These are phyloP conservation scores for Trichoplusia ni DNA, from an alignment of 1,140 invertebrate species.

Conservation along the genomic window DNA sequence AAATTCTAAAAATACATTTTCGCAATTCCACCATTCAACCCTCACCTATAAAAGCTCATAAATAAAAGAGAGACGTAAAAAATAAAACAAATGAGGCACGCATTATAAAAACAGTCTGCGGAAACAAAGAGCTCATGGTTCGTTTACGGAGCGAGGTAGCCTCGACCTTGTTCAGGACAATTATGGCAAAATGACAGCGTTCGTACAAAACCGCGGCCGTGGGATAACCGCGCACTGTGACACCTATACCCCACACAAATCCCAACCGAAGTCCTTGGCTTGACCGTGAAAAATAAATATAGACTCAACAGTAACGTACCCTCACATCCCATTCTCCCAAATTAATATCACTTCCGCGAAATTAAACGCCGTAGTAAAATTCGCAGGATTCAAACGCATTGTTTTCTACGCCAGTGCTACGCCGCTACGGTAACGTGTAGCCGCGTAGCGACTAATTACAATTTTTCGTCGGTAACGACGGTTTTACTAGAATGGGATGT, in stretches of 20 bases:
- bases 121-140: conserved; percentile 58
- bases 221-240: conserved; percentile 32
- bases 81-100: background rate
- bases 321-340: background rate
- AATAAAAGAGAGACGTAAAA: background rate
- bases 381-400: conserved; percentile 25
- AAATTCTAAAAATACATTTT: too few species aligned
- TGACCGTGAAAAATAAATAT: conserved; percentile 62
- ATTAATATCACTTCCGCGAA: conserved; percentile 21
- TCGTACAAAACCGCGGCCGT: conserved; percentile 30
- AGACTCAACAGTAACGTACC: background rate
- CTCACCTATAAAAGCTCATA: background rate
- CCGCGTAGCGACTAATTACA: conserved; percentile 30
- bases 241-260: conserved; percentile 39
- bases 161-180: conserved; percentile 62
- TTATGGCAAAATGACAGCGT: conserved; percentile 52
- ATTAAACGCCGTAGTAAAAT: conserved; percentile 9
- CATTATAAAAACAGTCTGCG: conserved; percentile 36
- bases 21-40: too few species aligned
- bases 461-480: conserved; percentile 5
- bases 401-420: conserved; percentile 40
- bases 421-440: conserved; percentile 44
- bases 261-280: conserved; percentile 60
- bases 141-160: conserved; percentile 57
- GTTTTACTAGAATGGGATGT: conserved; percentile 2